Conservation (phyloP, 2,888 invertebrate genomes). For the Carterocephalus palaemon region DNA sequence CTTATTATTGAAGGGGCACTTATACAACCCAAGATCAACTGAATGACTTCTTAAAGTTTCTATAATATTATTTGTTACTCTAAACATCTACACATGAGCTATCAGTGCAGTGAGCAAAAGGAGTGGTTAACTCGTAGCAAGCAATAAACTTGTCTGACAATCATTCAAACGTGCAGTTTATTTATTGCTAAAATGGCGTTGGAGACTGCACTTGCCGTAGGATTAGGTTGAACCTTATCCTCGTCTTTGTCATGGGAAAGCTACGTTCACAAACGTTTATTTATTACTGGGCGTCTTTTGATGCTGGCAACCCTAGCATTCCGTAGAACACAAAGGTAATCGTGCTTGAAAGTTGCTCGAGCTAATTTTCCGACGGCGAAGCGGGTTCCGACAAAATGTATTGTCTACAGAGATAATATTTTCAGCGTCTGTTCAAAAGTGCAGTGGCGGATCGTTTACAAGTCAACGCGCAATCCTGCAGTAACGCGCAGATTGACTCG, state of each 20-base stretch:
- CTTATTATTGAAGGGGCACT: no score
- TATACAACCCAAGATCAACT: no score
- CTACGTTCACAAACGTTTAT: not conserved
- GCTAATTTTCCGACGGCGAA: slow-evolving; percentile 33
- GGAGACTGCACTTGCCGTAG: no score
- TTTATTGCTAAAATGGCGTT: no score
- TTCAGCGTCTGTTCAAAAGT: slow-evolving; percentile 34
- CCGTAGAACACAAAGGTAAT: slow-evolving; percentile 24
- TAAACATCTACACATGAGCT: no score
- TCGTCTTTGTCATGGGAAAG: not conserved
- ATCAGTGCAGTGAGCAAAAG: no score
- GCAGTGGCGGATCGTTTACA: slow-evolving; percentile 38
- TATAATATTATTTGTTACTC: no score
- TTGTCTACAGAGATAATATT: slow-evolving; percentile 37
- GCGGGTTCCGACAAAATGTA: slow-evolving; percentile 31
- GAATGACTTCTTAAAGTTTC: no score
- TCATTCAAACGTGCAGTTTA: no score
- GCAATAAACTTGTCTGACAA: no score
- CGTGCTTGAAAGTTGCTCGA: slow-evolving; percentile 26
- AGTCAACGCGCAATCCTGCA: slow-evolving; percentile 34
- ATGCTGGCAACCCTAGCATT: slow-evolving; percentile 10
- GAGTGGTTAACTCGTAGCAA: no score
- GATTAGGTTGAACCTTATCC: no score
- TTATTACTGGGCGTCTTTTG: slow-evolving; percentile 13
- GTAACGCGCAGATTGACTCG: slow-evolving; percentile 39